Conservation (phyloP, 2,113 vertebrate genomes). For the Benitochromis conjunctus region DNA sequence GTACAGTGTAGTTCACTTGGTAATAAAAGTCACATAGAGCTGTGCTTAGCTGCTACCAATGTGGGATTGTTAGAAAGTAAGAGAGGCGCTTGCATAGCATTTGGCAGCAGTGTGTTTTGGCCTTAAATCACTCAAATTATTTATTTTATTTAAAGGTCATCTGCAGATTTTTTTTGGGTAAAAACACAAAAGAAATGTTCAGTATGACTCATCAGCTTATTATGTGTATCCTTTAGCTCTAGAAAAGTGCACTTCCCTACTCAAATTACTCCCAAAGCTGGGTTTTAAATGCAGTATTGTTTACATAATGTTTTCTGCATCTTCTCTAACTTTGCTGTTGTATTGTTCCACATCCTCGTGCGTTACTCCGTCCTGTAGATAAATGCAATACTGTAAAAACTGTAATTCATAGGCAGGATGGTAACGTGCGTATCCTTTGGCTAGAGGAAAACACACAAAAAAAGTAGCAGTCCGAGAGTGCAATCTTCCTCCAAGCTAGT, state of each 20-base stretch:
- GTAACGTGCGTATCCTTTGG: neutral
- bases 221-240: neutral
- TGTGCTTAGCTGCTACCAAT: neutral
- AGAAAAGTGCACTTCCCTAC: neutral
- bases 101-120: neutral
- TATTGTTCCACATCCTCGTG: accelerated
- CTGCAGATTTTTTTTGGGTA: neutral
- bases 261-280: neutral
- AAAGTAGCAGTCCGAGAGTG: neutral
- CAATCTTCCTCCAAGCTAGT: neutral
- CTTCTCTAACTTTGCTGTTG: neutral
- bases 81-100: neutral
- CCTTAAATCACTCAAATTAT: neutral
- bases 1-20: neutral
- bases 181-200: neutral
- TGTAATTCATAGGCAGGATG: neutral
- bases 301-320: neutral
- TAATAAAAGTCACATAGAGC: neutral
- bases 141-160: neutral
- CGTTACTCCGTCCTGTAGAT: neutral
- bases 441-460: neutral
- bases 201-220: neutral
- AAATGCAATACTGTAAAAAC: neutral
- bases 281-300: neutral
- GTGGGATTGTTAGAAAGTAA: neutral